Evolutionary conservation across 2,797 vertebrate genomes (phyloP), one percentile per base, ranked within the genome.

Genomic region (Gobionotothen gibberifrons): DNA sequence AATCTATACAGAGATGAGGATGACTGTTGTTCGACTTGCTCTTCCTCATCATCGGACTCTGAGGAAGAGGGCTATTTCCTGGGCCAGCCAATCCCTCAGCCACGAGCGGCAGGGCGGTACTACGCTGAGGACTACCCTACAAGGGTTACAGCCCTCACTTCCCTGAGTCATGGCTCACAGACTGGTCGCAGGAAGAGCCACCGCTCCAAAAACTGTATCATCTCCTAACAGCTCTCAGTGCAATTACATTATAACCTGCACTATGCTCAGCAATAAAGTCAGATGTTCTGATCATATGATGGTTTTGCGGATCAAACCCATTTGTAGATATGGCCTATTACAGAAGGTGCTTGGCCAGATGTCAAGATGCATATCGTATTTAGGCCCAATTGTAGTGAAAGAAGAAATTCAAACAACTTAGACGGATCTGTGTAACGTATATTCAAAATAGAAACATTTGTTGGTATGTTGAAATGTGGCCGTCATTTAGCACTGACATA

Each of bases 41-140:
- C 97, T 0, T 98, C 97, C 7, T 96, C 97, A 8, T 99, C 97
- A 2, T 99, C 98, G 0, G 97, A 98, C 88, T 99, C 98, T 2
- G 98, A 99, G 79, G 97, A 99, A 83, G 98, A 99, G 68, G 98
- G 98, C 0, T 99, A 96, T 89, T 99, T 99, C 79, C 94, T 99
- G 44, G 98, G 98, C 76, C 96, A 99, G 81, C 97, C 97, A 9
- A 99, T 99, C 76, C 98, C 98, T 53, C 96, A 97, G 81, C 97
- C 98, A 17, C 94, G 96, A 62, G 32, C 64, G 3, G 92, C 92
- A 0, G 93, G 95, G 69, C 94, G 94, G 85, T 97, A 96, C 90
- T 97, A 96, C 2, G 91, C 96, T 8, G 97, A 97, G 36, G 96
- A 97, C 87, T 95, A 96, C 78, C 95, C 96, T 4, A 95, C 96